phyloP scores from a whole-genome alignment of 1,140 invertebrate species.

The Eufriesea mexicana region DNA sequence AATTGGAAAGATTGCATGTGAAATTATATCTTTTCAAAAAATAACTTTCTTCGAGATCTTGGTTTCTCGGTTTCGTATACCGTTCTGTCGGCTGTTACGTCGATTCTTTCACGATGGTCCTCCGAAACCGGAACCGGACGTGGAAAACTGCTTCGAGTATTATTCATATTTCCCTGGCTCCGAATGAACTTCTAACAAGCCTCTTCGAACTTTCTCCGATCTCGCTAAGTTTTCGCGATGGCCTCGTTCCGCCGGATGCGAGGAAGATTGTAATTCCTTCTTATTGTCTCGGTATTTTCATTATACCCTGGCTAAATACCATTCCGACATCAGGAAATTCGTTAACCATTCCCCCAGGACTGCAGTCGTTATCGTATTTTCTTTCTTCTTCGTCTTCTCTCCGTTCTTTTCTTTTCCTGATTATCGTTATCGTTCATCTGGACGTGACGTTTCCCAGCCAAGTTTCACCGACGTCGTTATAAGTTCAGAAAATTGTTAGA shows the following conservation, averaged over 20 bases:
- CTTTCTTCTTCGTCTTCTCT: not conserved
- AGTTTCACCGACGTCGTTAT: not conserved
- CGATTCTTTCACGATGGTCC: not conserved
- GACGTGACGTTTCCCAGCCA: too few relatives aligned
- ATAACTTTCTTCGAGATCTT: not conserved
- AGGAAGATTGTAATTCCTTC: not conserved
- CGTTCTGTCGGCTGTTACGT: not conserved
- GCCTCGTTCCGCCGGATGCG: not conserved
- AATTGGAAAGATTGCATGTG: too few relatives aligned
- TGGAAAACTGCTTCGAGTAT: not conserved
- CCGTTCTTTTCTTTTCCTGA: not conserved
- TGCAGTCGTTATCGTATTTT: not conserved
- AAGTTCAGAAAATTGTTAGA: slow-evolving; percentile 17
- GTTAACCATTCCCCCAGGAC: not conserved
- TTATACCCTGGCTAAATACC: not conserved
- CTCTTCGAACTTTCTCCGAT: not conserved
- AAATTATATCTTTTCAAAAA: not conserved
- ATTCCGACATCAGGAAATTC: not conserved
- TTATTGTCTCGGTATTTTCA: not conserved
- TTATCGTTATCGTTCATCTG: not conserved
- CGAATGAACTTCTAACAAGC: slow-evolving; percentile 11
- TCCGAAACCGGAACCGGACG: not conserved
- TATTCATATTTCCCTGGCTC: not conserved
- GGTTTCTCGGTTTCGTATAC: not conserved
- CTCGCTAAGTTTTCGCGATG: not conserved